Base-by-base conservation (phyloP, 2,797 vertebrate species). In the Aplochiton taeniatus region DNA sequence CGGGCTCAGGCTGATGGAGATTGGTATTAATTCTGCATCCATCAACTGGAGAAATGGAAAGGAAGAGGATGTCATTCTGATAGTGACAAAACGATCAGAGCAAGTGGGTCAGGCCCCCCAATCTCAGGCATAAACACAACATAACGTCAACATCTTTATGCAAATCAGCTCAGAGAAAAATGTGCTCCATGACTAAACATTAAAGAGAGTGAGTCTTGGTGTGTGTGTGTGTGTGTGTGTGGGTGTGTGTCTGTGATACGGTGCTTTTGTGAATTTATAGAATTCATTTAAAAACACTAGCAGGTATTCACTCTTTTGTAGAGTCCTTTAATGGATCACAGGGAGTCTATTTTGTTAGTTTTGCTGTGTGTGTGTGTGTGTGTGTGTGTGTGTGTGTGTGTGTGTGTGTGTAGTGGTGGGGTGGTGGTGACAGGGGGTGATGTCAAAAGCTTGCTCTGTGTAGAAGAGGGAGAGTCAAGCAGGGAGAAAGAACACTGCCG, bases 91-190 rank as follows among this genome's bases (percentile, higher is more conserved):
- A 81, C 66, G 75, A 85, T 83, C 70, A 71, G 65, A 87, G 79
- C 80, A 89, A 86, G 75, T 85, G 84, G 85, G 80, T 84, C 85
- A 87, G 68, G 79, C 72, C 69, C 65, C 13, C n/a, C 60, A 73
- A 82, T 73, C 61, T 44, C 59, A 81, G 71, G 81, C 75, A 80
- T 72, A 84, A 82, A 87, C 80, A 82, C 82, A 70, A 80, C 68
- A 69, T 73, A 79, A 70, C 75, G 83, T 81, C 77, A 85, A 85
- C 77, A 82, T 75, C 71, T 74, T 57, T 73, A 81, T 80, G 82
- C 73, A 89, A 85, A 88, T 85, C 70, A 68, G 55, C 71, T 83
- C 60, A 68, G 75, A 85, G 77, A 31, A 78, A 71, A 80, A 71
- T 59, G 73, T 63, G 49, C 56, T 69, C 43, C 70, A 59, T 69